phyloP scores from a whole-genome alignment of 1,140 invertebrate species.

The Oryzaephilus surinamensis region DNA sequence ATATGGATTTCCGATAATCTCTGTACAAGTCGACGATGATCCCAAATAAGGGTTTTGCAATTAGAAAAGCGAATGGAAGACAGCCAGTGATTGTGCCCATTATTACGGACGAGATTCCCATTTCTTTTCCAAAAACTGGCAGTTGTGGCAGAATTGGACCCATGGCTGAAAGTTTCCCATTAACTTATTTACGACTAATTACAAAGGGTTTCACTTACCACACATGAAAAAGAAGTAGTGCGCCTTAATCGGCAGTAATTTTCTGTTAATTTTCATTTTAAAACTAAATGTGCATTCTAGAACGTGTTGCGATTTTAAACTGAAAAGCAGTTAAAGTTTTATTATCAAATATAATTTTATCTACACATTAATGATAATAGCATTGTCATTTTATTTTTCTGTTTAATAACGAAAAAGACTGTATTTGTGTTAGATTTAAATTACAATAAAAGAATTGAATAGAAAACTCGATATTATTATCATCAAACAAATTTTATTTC shows the following conservation, averaged over 20 bases:
- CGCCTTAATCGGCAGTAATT: constrained; percentile 62
- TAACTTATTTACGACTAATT: constrained; percentile 1
- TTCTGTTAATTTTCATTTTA: constrained; percentile 48
- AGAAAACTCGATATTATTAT: no score
- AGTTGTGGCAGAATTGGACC: constrained; percentile 66
- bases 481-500: no score
- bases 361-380: no score
- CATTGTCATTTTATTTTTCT: no score
- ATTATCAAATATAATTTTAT: no score
- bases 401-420: no score
- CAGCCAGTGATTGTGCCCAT: constrained; percentile 62
- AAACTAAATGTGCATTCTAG: no score
- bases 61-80: constrained; percentile 57
- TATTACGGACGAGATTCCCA: constrained; percentile 57
- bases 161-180: constrained; percentile 47
- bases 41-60: constrained; percentile 62
- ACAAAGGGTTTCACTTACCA: constrained; percentile 45
- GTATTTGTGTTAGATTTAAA: no score
- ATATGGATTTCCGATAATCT: constrained; percentile 54
- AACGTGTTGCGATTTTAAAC: no score
- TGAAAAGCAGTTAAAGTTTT: no score
- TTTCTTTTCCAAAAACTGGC: constrained; percentile 59
- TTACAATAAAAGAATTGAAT: no score
- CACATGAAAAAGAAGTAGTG: constrained; percentile 76
- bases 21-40: constrained; percentile 55